Evolutionary conservation across 2,113 vertebrate species (phyloP), one percentile per base, ranked within the genome.

Genomic region (Phyllostomus discolor): DNA sequence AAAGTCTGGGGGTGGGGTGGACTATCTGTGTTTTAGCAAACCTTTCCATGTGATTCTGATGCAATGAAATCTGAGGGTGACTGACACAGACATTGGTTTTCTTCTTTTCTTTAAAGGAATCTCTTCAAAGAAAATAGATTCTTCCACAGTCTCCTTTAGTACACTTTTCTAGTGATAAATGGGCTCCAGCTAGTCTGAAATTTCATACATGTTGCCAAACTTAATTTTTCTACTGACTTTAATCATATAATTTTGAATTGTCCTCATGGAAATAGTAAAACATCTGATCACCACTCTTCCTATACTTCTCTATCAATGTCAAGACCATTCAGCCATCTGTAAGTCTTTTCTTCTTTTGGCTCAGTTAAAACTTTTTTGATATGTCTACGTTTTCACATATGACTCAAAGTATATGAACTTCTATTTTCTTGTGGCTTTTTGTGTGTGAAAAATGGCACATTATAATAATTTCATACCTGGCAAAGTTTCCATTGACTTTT

Each of bases 311-410:
- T 62, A 52, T 54, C 86, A 82, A 64, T 52, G 79, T 85, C 89
- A 88, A 93, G 78, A 59, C 59, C 31, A 35, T 88, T 76, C 1
- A 3, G 24, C 52, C 85, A 84, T 83, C 78, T 78, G 50, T 67
- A 91, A 78, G 80, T 54, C 64, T 97, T 96, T 94, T 81, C 50
- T 88, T 90, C 75, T 79, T 90, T 91, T 91, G 91, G 10, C 26
- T 95, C n/a, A 41, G 69, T 95, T 96, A 85, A 76, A 96, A 64
- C 28, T 52, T 64, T 82, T 70, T 80, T 70, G 69, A 87, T 88
- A 33, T 80, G 35, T 85, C 48, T 94, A 83, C 26, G 50, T 92
- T 92, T 97, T 81, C 75, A 75, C 76, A 82, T 19, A 76, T 4
- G 19, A 84, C 78, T 97, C 69, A 70, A 72, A 67, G 66, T 54